These are phyloP conservation scores for Galagoides demidoff DNA, from an alignment of 2,797 vertebrate species.

Conservation along the genomic window DNA sequence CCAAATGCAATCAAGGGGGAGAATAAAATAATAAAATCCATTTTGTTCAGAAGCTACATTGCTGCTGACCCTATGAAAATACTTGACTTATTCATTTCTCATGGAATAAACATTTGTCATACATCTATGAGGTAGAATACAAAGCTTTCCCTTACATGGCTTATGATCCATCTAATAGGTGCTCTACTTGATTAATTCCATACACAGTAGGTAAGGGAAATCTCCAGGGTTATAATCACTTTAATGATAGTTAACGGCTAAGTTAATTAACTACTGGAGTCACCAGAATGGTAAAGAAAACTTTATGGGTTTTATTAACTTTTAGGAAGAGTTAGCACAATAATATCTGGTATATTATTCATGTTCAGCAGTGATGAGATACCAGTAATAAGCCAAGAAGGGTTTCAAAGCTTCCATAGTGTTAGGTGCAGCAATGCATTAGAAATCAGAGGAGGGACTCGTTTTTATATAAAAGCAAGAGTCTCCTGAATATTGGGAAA, in stretches of 20 bases:
- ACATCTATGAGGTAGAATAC: not conserved
- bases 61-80: not conserved
- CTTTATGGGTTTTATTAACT: constrained; percentile 18
- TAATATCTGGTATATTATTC: constrained; percentile 34
- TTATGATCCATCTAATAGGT: not conserved
- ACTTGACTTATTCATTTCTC: not conserved
- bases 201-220: constrained; percentile 9
- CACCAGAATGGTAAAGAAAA: not conserved
- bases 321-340: constrained; percentile 40
- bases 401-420: constrained; percentile 31
- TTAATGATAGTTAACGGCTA: constrained; percentile 41
- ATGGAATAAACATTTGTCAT: constrained; percentile 12
- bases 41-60: not conserved
- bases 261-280: constrained; percentile 35
- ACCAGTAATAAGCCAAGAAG: constrained; percentile 34
- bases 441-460: constrained; percentile 1
- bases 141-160: not conserved
- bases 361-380: constrained; percentile 41
- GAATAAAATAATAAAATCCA: not conserved
- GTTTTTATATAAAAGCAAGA: constrained; percentile 56
- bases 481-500: constrained; percentile 36
- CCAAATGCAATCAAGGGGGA: not conserved
- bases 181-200: constrained; percentile 8
- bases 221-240: not conserved
- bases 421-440: constrained; percentile 34